Evolutionary conservation across 2,113 vertebrate genomes (phyloP), one percentile per base, ranked within the genome.

Genomic region (Recurvirostra avosetta): DNA sequence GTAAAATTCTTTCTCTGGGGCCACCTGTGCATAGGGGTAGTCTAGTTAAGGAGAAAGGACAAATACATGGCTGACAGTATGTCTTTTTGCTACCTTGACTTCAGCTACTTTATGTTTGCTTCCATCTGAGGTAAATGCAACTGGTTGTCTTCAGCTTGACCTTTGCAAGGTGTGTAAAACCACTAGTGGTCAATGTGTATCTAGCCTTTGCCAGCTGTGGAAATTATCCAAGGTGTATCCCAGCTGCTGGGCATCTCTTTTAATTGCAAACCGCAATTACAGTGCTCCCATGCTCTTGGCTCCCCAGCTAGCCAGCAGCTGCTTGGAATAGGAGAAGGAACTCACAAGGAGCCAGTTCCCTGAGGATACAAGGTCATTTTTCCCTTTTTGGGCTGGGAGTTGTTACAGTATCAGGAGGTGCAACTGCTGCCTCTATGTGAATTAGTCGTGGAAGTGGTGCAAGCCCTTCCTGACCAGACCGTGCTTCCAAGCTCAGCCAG

Each of bases 371-470:
- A 71, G 21, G 36, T 49, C 0, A 11, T 32, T 77, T 84, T 53
- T 7, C 3, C 2, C 3, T 71, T 29, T 61, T 61, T 36, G 41
- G 80, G 18, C 19, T 77, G 50, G 62, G 85, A 74, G 11, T 5
- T 71, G 15, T 38, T 71, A 8, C 0, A 0, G 8, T 47, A 41
- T 21, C 20, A 19, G 56, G n/a, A 52, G 30, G 23, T 59, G 15
- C 10, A 59, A 56, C 23, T 26, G 3, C 1, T 81, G 14, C n/a
- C 30, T 55, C 7, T 8, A 0, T 22, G 14, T 22, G 80, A 77
- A 10, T 36, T 6, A 27, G 32, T 0, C 34, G n/a, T 34, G n/a
- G 61, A 45, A 49, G 26, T 2, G 6, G 23, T 2, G 11, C 6
- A 9, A 36, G 17, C 7, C 8, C 65, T 47, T 74, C 55, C 50